Base-by-base conservation (phyloP, 2,888 invertebrate species). In the Amphipyra berbera region DNA sequence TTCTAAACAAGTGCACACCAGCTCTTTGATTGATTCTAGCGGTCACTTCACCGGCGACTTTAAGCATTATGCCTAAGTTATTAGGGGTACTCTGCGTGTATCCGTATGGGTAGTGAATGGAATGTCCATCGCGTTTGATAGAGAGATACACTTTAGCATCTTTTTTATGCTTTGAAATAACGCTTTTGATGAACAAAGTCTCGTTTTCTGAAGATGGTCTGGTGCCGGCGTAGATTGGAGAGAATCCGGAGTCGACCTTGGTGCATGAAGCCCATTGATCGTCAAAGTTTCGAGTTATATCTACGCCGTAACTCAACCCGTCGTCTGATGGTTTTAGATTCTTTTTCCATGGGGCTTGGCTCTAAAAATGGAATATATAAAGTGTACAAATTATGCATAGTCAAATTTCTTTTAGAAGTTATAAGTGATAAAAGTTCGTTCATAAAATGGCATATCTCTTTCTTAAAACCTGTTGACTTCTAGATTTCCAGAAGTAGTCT, bases 41-140 rank as follows among this genome's bases (percentile, higher is more conserved):
- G 5, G 88, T 79, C 0, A 94, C 83, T 15, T 87, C 82, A 1
- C 71, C 84, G 0, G 93, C 91, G 12, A 86, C 80, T 63, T 68
- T 83, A 10, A 59, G 69, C 2, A 87, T 47, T 7, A 73, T 42
- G 0, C 68, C 72, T 1, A 56, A 56, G 1, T 78, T 76, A 0
- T 61, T 46, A 1, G 79, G 54, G 0, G 44, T 55, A 1, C 52
- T 60, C 62, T 83, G 76, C 0, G 91, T 90, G 73, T 93, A 95
- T 7, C 96, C 96, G 92, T 96, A 96, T 0, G 97, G 97, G 81
- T 96, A 96, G 12, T 96, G 84, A 42, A 97, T 82, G 33, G 95
- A 95, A 65, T 96, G 95, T 1, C 97, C 97, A 77, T 96, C 97
- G 5, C 97, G 96, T 85, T 97, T 97, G 33, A 98, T 86, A 0